These are phyloP conservation scores for Reinhardtius hippoglossoides DNA, from an alignment of 2,113 vertebrate genomes.

Conservation along the genomic window DNA sequence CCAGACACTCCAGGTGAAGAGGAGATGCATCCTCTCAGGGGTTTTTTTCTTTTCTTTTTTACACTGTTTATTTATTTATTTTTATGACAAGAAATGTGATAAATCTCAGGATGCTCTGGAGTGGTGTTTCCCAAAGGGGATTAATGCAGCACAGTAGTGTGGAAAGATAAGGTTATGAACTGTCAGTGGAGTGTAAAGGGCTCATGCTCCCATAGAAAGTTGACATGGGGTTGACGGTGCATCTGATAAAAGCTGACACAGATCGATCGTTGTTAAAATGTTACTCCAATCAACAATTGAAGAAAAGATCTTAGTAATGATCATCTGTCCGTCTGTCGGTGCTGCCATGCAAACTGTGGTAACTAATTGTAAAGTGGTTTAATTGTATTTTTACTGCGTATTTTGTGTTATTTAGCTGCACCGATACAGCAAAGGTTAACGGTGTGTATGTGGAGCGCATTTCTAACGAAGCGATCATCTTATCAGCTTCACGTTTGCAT, in stretches of 20 bases:
- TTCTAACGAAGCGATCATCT: no score
- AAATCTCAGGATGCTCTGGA: conserved; percentile 51
- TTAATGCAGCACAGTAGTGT: conserved; percentile 42
- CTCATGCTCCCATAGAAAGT: conserved; percentile 24
- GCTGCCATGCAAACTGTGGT: no score
- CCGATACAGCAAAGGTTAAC: no score
- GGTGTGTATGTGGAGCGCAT: no score
- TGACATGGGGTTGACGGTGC: conserved; percentile 24
- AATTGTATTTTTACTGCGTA: no score
- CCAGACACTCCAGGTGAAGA: conserved; percentile 52
- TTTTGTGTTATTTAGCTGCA: no score
- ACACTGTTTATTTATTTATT: conserved; percentile 14
- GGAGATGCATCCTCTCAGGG: conserved; percentile 31
- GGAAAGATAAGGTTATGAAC: conserved; percentile 61
- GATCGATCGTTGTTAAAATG: neutral
- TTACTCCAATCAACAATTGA: neutral
- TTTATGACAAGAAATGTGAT: conserved; percentile 52
- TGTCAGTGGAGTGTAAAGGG: conserved; percentile 45
- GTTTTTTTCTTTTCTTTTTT: neutral
- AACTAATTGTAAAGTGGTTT: no score
- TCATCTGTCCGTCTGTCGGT: neutral
- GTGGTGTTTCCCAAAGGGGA: conserved; percentile 48
- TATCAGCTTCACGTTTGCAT: no score
- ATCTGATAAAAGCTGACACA: conserved; percentile 19
- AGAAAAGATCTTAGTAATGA: conserved; percentile 29